Conservation (phyloP, 2,113 vertebrate species). For the Thomomys bottae region DNA sequence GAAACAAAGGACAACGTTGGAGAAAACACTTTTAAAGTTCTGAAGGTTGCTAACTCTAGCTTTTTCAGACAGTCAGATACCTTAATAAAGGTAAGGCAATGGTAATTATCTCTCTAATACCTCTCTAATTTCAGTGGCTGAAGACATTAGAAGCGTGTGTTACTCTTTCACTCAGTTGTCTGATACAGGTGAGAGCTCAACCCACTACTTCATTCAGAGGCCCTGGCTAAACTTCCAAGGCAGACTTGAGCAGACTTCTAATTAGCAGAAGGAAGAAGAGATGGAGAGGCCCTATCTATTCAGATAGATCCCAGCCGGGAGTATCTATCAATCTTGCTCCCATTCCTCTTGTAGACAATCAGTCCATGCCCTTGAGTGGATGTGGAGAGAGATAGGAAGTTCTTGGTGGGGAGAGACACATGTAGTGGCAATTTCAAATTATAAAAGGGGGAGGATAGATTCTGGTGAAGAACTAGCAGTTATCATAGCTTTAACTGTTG, state of each 20-base stretch:
- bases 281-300: neutral
- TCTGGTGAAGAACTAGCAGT: neutral
- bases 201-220: neutral
- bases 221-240: neutral
- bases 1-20: neutral
- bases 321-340: neutral
- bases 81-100: neutral
- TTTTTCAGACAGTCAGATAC: neutral
- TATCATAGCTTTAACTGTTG: neutral
- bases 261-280: neutral
- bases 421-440: neutral
- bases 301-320: neutral
- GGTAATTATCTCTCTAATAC: neutral
- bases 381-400: neutral
- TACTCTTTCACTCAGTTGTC: neutral
- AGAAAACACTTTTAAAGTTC: slow-evolving; percentile 4
- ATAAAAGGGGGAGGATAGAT: neutral
- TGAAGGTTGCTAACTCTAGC: neutral
- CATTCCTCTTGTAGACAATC: neutral
- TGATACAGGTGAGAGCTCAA: neutral
- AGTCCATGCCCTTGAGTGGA: neutral
- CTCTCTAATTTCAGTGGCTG: neutral
- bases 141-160: neutral
- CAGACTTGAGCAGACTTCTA: neutral
- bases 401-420: neutral